phyloP scores from a whole-genome alignment of 2,888 invertebrate genomes.

The Ischnus inquisitorius region DNA sequence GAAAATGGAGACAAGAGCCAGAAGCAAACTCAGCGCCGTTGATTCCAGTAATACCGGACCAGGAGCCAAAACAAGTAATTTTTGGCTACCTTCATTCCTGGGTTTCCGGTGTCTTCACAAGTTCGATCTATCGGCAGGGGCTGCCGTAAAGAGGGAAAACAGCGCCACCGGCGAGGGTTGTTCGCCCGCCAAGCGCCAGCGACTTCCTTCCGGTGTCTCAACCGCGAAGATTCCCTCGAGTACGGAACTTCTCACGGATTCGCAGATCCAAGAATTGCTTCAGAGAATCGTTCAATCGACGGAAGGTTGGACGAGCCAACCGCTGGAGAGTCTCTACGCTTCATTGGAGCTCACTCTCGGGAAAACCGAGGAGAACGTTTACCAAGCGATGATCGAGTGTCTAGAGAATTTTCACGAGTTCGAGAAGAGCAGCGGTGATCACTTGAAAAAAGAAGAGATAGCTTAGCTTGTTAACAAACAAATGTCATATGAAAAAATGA shows the following conservation, averaged over 20 bases:
- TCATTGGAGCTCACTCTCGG: slow-evolving; percentile 74
- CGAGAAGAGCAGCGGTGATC: slow-evolving; percentile 58
- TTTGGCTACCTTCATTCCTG: background rate
- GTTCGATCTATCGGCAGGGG: slow-evolving; percentile 65
- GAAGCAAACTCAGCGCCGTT: slow-evolving; percentile 75
- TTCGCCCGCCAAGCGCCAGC: slow-evolving; percentile 75
- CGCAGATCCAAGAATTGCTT: slow-evolving; percentile 77
- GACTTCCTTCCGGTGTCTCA: slow-evolving; percentile 63
- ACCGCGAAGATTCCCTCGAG: slow-evolving; percentile 49
- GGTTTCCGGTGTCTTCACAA: background rate
- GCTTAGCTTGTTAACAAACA: background rate
- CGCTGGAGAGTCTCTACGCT: slow-evolving; percentile 77
- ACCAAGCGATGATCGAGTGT: slow-evolving; percentile 70
- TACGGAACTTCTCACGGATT: slow-evolving; percentile 72
- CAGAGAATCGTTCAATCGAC: slow-evolving; percentile 75
- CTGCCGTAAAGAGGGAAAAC: slow-evolving; percentile 76
- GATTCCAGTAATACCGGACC: slow-evolving; percentile 69
- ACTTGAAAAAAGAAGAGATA: slow-evolving; percentile 67
- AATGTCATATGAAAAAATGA: slow-evolving; percentile 16
- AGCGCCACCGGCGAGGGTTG: slow-evolving; percentile 75
- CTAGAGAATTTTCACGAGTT: slow-evolving; percentile 71
- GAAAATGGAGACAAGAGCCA: slow-evolving; percentile 72
- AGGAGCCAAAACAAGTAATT: slow-evolving; percentile 74
- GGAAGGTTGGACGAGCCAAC: slow-evolving; percentile 78
- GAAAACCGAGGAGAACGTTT: slow-evolving; percentile 70